A percentile compares a stretch with the other conserved stretches of the same genome.
Conservation (phyloP, 30 jellyfish, hydroid and myxozoan species). For the Pelagia noctiluca region DNA sequence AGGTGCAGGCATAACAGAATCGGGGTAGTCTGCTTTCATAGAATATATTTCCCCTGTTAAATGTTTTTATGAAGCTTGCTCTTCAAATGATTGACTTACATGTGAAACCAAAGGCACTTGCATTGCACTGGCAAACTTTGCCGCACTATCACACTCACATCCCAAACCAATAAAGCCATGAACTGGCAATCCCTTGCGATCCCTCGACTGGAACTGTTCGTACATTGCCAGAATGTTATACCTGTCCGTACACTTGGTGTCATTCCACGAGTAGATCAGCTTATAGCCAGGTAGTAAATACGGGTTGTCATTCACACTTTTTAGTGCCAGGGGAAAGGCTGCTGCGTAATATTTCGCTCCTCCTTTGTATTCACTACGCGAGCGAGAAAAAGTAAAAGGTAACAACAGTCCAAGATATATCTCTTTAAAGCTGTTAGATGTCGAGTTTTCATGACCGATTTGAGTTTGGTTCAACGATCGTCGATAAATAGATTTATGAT, state of each 20-base stretch:
- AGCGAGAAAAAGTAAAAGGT: constrained; percentile 38
- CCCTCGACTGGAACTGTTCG: constrained; percentile 57
- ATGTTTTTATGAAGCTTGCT: too few species aligned
- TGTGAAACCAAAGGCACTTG: constrained; percentile 78
- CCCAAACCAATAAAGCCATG: constrained; percentile 81
- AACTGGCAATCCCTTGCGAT: constrained; percentile 35
- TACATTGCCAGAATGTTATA: constrained; percentile 68
- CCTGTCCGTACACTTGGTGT: constrained; percentile 78
- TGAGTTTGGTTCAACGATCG: too few species aligned
- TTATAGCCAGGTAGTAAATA: constrained; percentile 70
- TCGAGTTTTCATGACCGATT: too few species aligned
- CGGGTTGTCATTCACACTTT: constrained; percentile 70
- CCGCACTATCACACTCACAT: constrained; percentile 73
- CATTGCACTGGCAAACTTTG: constrained; percentile 82
- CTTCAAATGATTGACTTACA: too few species aligned
- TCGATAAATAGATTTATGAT: too few species aligned
- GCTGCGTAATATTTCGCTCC: constrained; percentile 86
- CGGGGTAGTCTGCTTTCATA: too few species aligned
- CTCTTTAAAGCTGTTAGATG: constrained; percentile 17
- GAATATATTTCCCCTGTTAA: too few species aligned
- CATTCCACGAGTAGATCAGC: constrained; percentile 75
- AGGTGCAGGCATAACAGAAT: too few species aligned
- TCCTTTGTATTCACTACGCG: constrained; percentile 39
- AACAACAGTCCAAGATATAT: constrained; percentile 46
- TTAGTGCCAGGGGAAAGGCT: constrained; percentile 82